Conservation (phyloP, 1,140 invertebrate species). For the Sarcophaga bullata region DNA sequence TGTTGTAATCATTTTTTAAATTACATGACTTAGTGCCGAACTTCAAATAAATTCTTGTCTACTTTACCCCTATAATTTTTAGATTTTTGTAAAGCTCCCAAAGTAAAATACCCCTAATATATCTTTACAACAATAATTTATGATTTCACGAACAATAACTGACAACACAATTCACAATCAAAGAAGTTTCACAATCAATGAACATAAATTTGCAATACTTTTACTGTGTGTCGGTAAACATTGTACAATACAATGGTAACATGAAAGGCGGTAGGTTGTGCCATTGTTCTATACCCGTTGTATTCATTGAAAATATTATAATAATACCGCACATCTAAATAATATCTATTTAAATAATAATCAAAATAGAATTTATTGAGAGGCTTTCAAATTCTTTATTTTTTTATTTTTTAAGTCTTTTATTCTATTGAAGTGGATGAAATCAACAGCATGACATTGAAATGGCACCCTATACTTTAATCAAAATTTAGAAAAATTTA, state of each 20-base stretch:
- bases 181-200: not conserved
- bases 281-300: not conserved
- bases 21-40: too few relatives aligned
- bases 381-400: too few relatives aligned
- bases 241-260: not conserved
- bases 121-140: not conserved
- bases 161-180: slow-evolving; percentile 20
- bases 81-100: too few relatives aligned
- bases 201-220: slow-evolving; percentile 15
- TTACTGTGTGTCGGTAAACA: not conserved
- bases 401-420: too few relatives aligned
- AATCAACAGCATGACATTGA: too few relatives aligned
- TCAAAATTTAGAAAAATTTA: too few relatives aligned
- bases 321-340: not conserved
- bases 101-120: too few relatives aligned
- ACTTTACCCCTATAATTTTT: too few relatives aligned
- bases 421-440: too few relatives aligned
- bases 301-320: not conserved
- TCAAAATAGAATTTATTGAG: not conserved
- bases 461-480: too few relatives aligned
- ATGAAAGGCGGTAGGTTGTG: not conserved
- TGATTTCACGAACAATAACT: not conserved
- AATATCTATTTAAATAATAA: not conserved
- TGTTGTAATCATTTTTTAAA: too few relatives aligned
- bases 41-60: too few relatives aligned